Evolutionary conservation across 2,113 vertebrate species (phyloP), one percentile per base, ranked within the genome.

Genomic region (Kryptolebias marmoratus): DNA sequence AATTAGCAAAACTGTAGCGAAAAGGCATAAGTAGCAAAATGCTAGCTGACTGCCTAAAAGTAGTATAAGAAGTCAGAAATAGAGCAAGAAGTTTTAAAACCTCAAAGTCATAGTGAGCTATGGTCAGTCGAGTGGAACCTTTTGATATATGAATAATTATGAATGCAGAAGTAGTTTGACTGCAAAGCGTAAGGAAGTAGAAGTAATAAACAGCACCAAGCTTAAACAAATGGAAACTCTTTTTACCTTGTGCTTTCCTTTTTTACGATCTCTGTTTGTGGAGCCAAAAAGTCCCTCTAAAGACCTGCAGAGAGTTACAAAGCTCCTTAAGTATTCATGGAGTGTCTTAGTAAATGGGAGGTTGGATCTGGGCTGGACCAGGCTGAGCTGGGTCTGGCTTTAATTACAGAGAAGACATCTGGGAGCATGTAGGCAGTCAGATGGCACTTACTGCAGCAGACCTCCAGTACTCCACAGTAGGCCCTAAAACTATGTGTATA

Each of bases 321-420:
- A 62, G 68, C 75, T 71, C 64, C 80, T 92, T 93, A 91, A 86
- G 74, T 93, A 92, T 71, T 71, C 74, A 75, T 83, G 90, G 87
- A 86, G 87, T 82, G 65, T 68, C 76, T 47, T 27, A 8, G 64
- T 72, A 88, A 90, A 90, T 84, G 83, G 91, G 87, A 92, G 90
- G 89, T 66, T 85, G 88, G 75, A 71, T 82, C 75, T 87, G 77
- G 75, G 75, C 80, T 81, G 90, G 88, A 89, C 89, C 70, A 62
- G 88, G 73, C 80, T 74, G 44, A 14, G 57, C 73, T 9, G 54
- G 76, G 75, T 59, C 83, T 77, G 77, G n/a, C 59, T 85, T 1
- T 94, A 94, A 95, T 95, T 94, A 93, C 82, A 95, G 85, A 62
- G 84, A 64, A 62, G 77, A 76, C 87, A 86, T 92, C 81, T 85